Percentiles rank a stretch among this genome's conserved stretches.
phyloP scores from a whole-genome alignment of 2,888 invertebrate species.

The Dioctria rufipes region DNA sequence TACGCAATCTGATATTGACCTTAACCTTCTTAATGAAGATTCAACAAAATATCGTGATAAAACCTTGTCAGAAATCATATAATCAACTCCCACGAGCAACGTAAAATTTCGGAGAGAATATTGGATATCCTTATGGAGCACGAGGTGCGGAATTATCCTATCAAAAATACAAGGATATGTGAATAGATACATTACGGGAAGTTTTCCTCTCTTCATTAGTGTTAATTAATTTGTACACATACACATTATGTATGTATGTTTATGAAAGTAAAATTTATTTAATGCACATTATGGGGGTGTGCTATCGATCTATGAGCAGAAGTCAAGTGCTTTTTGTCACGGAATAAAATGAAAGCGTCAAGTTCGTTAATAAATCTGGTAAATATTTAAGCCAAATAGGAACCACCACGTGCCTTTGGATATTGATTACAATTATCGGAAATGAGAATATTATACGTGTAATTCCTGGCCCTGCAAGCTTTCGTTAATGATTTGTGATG shows the following conservation, averaged over 20 bases:
- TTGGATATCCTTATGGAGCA: background rate
- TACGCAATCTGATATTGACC: background rate
- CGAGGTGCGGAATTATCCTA: background rate
- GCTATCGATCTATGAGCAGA: constrained; percentile 8
- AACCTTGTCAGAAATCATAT: background rate
- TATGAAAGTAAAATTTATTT: constrained; percentile 12
- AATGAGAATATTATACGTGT: too few relatives aligned
- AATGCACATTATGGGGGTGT: constrained; percentile 20
- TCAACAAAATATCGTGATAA: background rate
- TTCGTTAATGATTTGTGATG: too few relatives aligned
- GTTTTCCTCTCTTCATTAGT: constrained; percentile 25
- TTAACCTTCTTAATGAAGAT: background rate
- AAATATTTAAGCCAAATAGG: background rate
- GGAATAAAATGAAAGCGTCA: constrained; percentile 1
- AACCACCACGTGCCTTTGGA: too few relatives aligned
- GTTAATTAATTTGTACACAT: constrained; percentile 4
- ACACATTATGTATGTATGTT: background rate
- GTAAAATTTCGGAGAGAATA: background rate
- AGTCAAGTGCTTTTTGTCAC: constrained; percentile 26
- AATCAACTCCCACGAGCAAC: background rate
- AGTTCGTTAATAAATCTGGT: constrained; percentile 1
- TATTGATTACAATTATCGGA: too few relatives aligned
- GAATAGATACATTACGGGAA: constrained; percentile 12
- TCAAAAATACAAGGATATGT: background rate
- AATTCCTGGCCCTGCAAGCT: too few relatives aligned